Evolutionary conservation across 2,888 invertebrate genomes (phyloP), one percentile per base, ranked within the genome.

Genomic region (Leptura quadrifasciata): DNA sequence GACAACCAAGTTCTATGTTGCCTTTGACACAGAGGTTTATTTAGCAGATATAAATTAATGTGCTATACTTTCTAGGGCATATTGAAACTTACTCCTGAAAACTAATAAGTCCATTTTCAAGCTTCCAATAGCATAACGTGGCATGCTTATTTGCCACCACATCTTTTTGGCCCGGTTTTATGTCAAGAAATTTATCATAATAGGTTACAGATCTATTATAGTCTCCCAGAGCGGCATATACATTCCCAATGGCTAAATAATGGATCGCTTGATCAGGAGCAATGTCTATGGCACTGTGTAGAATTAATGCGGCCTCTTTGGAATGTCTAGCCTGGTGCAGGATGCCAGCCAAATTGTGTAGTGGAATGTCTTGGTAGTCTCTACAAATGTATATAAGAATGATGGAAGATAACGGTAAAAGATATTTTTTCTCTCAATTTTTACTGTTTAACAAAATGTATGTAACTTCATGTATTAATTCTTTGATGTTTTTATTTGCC

Each of bases 221-320:
- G 78, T 95, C 94, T 0, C 93, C 93, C 31, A 92, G 82, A 12
- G 94, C 91, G 0, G 95, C 94, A 87, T 94, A 95, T 18, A 94
- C 93, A 86, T 94, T 94, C 8, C 93, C 95, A 15, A 96, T 89
- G 3, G 94, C 92, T 83, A 94, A 93, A 87, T 94, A 93, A 79
- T 91, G 92, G 58, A 91, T 88, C 2, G 92, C 89, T 82, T 91
- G 91, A 18, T 90, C 89, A 0, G 93, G 93, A 58, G 93, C 92
- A 83, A 95, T 93, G 84, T 95, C 94, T 12, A 94, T 91, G 0
- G 95, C 94, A 17, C 94, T 93, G 82, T 93, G 93, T 0, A 95
- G 90, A 61, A 96, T 91, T 76, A 94, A 91, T 0, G 93, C 92
- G 0, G 95, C 95, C 87, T 96, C 95, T 77, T 93, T 92, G 0